Percentiles rank a stretch among this genome's conserved stretches.
Conservation (phyloP, 1,140 invertebrate genomes). For the Dufourea novaeangliae region DNA sequence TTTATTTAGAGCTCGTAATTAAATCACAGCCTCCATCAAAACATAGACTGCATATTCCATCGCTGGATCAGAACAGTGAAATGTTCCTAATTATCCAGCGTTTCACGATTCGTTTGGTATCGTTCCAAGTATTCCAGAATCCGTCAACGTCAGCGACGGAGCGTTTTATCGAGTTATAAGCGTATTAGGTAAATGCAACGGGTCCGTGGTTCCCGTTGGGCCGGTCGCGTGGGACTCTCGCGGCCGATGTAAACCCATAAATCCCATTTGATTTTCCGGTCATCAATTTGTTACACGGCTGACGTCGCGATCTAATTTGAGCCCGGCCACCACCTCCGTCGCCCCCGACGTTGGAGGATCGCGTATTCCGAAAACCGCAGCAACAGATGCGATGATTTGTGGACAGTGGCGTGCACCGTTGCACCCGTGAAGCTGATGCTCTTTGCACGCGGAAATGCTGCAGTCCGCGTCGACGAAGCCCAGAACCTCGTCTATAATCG, state of each 20-base stretch:
- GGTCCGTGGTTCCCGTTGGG: neutral
- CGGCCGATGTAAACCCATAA: slow-evolving; percentile 58
- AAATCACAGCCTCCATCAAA: slow-evolving; percentile 14
- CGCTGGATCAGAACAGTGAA: too few relatives aligned
- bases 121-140: neutral
- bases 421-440: slow-evolving; percentile 47
- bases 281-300: slow-evolving; percentile 70
- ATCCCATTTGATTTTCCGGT: slow-evolving; percentile 68
- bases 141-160: neutral
- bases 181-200: neutral
- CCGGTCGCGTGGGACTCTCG: neutral
- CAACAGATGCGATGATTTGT: slow-evolving; percentile 72
- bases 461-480: neutral
- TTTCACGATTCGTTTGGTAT: too few relatives aligned
- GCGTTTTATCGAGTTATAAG: neutral
- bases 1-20: slow-evolving; percentile 41
- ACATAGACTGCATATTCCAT: slow-evolving; percentile 15
- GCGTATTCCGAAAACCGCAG: slow-evolving; percentile 64
- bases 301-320: slow-evolving; percentile 69
- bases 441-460: neutral
- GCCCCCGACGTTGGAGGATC: slow-evolving; percentile 6
- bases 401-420: slow-evolving; percentile 46
- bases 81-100: too few relatives aligned
- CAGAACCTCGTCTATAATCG: neutral
- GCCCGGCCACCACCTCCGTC: slow-evolving; percentile 17